Evolutionary conservation across 1,140 invertebrate species (phyloP), one percentile per base, ranked within the genome.

Genomic region (Macrosteles quadrilineatus): DNA sequence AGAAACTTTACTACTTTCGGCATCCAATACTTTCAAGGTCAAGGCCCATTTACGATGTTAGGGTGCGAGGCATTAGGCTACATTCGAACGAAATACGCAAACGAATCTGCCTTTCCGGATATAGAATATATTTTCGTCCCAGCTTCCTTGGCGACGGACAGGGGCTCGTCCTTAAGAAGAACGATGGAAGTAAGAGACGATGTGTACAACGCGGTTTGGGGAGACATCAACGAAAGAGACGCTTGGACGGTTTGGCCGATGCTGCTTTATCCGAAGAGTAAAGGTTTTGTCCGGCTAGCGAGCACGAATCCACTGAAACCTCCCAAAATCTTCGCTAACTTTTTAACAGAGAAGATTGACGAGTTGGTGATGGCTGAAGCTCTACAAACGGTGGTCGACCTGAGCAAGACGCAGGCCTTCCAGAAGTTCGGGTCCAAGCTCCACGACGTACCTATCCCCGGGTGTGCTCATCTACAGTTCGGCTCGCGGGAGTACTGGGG

Each of bases 401-500:
- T 81, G 0, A 77, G 76, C 11, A 73, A 78, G 30, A 77, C 78
- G 21, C 71, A 73, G 30, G 66, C 80, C 1, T 79, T 82, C 57
- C 73, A 78, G 69, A 74, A 74, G 50, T 77, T 77, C 21, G 71
- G 71, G 0, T 68, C 66, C 6, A 30, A 31, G 30, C 66, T 72
- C 1, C 66, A 68, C 69, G 79, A 79, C 29, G 81, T 80, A 0
- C 84, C 84, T 12, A 83, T 88, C 45, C 87, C 89, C 0, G 86
- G 85, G 1, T 90, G 88, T 76, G 77, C 74, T 43, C 75, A 78
- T 0, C 80, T 81, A 43, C 72, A 78, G 1, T 90, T 87, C 72
- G 85, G 78, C 2, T 83, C 81, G 3, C 88, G 90, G 59, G 80
- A 83, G 1, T 94, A 93, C 74, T 92, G 91, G 88, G 82, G 85